These are phyloP conservation scores for Melipona beecheii DNA, from an alignment of 2,888 invertebrate genomes.

Conservation along the genomic window DNA sequence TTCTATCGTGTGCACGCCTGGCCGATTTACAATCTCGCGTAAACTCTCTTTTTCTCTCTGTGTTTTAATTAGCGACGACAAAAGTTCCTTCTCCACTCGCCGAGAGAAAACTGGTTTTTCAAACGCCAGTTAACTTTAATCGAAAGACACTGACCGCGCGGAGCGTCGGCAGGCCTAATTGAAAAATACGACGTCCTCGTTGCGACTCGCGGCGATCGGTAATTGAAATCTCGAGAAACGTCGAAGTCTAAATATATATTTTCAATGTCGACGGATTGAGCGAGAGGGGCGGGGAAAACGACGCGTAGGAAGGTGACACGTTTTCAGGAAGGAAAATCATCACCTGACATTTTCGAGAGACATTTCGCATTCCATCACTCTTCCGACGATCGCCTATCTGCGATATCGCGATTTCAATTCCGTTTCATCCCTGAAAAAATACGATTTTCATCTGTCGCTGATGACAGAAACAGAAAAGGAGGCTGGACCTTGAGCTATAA, in stretches of 20 bases:
- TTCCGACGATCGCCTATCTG: no score
- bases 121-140: not conserved
- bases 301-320: not conserved
- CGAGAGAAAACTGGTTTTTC: not conserved
- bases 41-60: no score
- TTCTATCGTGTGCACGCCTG: no score
- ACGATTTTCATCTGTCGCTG: no score
- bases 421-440: no score
- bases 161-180: not conserved
- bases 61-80: no score
- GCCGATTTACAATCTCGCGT: no score
- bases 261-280: not conserved
- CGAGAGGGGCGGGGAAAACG: not conserved
- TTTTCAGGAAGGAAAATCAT: not conserved
- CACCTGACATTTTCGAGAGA: no score
- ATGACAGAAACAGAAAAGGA: not conserved
- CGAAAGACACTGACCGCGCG: not conserved
- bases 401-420: no score
- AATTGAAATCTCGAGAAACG: conserved; percentile 15
- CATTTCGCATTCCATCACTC: not conserved
- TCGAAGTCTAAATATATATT: not conserved
- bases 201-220: not conserved
- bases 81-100: no score
- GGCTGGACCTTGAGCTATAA: conserved; percentile 19
- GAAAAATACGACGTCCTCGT: not conserved